phyloP scores from a whole-genome alignment of 2,888 invertebrate species.

The Volucella inflata region DNA sequence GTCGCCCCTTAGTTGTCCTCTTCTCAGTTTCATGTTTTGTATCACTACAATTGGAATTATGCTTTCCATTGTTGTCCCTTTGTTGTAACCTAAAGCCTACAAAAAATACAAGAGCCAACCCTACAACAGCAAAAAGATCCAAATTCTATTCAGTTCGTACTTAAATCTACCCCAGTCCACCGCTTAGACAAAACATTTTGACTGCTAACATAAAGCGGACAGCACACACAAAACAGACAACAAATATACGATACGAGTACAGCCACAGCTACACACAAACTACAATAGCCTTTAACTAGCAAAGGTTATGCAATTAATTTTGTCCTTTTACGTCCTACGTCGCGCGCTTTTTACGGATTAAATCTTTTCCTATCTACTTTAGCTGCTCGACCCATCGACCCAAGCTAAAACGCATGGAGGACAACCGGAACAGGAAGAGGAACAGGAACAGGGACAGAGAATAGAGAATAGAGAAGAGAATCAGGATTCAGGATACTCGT shows the following conservation, averaged over 20 bases:
- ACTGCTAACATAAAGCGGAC: conserved; percentile 51
- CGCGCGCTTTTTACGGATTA: conserved; percentile 73
- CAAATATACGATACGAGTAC: too few relatives aligned
- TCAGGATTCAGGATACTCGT: neutral
- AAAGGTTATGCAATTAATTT: conserved; percentile 75
- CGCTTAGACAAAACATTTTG: conserved; percentile 34
- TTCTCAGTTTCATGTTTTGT: conserved; percentile 45
- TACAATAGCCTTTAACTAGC: conserved; percentile 60
- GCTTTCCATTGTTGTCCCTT: conserved; percentile 41
- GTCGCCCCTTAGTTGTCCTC: conserved; percentile 2
- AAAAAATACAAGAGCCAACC: neutral
- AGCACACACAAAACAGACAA: conserved; percentile 61
- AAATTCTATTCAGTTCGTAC: neutral
- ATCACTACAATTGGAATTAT: conserved; percentile 53
- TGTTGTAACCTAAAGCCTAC: conserved; percentile 1
- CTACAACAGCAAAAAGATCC: conserved; percentile 28
- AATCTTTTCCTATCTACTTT: conserved; percentile 44
- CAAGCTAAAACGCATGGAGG: conserved; percentile 26
- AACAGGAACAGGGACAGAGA: too few relatives aligned
- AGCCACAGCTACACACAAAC: conserved; percentile 40
- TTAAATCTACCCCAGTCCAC: conserved; percentile 1
- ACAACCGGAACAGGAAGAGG: conserved; percentile 1
- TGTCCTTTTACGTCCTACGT: conserved; percentile 60
- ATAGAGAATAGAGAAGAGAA: too few relatives aligned
- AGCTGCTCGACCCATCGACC: neutral